phyloP scores from a whole-genome alignment of 2,113 vertebrate species.

The Bungarus multicinctus region DNA sequence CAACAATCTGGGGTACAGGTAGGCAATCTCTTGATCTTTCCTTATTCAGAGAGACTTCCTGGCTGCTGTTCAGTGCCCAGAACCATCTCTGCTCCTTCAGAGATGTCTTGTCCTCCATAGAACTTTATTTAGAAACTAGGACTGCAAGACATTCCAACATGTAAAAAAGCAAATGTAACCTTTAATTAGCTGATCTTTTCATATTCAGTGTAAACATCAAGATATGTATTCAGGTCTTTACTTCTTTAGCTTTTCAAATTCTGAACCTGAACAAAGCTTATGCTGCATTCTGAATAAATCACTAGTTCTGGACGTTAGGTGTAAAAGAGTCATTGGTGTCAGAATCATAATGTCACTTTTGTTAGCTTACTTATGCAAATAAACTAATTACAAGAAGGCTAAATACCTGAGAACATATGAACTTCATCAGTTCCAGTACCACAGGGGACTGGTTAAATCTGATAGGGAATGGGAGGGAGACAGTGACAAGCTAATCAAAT shows the following conservation, averaged over 20 bases:
- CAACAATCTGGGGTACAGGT: not conserved
- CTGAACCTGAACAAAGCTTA: constrained; percentile 1
- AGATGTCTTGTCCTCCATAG: not conserved
- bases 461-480: not conserved
- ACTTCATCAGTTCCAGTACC: not conserved
- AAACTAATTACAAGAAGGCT: not conserved
- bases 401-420: not conserved
- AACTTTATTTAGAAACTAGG: not conserved
- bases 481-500: not conserved
- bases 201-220: not conserved
- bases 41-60: not conserved
- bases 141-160: not conserved
- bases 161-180: not conserved
- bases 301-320: constrained; percentile 2
- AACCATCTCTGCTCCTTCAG: not conserved
- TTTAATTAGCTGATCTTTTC: not conserved
- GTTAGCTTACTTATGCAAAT: not conserved
- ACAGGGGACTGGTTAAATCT: not conserved
- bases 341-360: not conserved
- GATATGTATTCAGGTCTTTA: constrained; percentile 21
- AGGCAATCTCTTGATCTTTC: not conserved
- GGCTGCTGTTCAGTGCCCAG: not conserved
- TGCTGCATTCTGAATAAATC: not conserved
- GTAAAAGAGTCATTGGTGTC: constrained; percentile 16
- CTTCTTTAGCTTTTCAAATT: constrained; percentile 15